Conservation (phyloP, 1,140 invertebrate genomes). For the Cotesia vestalis region DNA sequence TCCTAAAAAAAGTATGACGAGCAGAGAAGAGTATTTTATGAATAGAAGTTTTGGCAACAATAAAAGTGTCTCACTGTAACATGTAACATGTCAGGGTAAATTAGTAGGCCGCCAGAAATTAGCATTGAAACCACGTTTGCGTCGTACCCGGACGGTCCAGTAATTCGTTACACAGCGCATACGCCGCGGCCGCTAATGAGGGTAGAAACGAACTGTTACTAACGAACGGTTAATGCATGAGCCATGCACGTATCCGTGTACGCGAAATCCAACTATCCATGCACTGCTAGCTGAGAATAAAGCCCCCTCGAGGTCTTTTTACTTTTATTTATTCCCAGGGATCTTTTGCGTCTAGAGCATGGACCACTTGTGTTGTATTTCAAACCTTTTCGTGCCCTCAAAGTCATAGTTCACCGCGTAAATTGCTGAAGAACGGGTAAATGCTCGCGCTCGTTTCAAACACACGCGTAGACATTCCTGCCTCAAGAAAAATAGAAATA, state of each 20-base stretch:
- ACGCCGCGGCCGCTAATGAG: conserved; percentile 42
- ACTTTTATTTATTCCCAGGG: conserved; percentile 26
- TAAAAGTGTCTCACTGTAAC: conserved; percentile 32
- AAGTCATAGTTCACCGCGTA: conserved; percentile 32
- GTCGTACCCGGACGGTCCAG: conserved; percentile 15
- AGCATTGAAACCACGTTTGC: conserved; percentile 34
- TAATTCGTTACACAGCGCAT: conserved; percentile 43
- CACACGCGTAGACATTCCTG: not conserved
- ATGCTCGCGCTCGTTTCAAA: not conserved
- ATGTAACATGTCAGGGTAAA: conserved; percentile 7
- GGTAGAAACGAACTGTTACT: conserved; percentile 44
- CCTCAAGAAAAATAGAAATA: not conserved
- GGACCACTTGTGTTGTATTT: not conserved
- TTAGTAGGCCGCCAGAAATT: conserved; percentile 36
- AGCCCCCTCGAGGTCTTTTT: conserved; percentile 1
- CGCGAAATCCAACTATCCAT: conserved; percentile 5
- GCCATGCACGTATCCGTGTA: conserved; percentile 35
- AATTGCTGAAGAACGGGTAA: conserved; percentile 31
- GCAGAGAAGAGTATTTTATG: no score
- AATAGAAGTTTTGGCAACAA: conserved; percentile 28
- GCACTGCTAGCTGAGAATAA: conserved; percentile 11
- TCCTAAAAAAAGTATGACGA: no score
- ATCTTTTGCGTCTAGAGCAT: not conserved
- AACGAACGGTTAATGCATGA: conserved; percentile 44
- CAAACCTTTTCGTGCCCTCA: conserved; percentile 12